phyloP scores from a whole-genome alignment of 2,888 invertebrate genomes.

The Pegoplata infirma region DNA sequence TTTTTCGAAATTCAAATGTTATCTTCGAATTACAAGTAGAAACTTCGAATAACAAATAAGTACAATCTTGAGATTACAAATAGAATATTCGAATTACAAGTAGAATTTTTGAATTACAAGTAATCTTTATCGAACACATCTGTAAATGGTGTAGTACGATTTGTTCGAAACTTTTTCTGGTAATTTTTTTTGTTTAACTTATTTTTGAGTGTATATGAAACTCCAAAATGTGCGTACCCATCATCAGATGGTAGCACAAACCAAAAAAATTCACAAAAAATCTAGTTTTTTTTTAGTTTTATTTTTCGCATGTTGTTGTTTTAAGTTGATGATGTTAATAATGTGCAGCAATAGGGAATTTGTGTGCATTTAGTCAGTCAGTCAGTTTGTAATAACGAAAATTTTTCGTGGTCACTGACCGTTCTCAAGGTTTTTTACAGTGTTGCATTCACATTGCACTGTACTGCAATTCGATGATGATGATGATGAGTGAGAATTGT shows the following conservation, averaged over 20 bases:
- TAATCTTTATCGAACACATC: too few relatives aligned
- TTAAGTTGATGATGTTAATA: constrained; percentile 40
- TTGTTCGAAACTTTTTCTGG: too few relatives aligned
- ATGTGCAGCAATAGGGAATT: constrained; percentile 71
- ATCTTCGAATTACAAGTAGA: too few relatives aligned
- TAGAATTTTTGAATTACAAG: too few relatives aligned
- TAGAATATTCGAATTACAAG: too few relatives aligned
- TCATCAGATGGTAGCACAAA: constrained; percentile 16
- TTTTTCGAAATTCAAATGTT: too few relatives aligned
- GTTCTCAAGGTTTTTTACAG: constrained; percentile 75
- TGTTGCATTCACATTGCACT: constrained; percentile 62
- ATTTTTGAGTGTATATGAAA: too few relatives aligned
- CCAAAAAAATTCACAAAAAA: constrained; percentile 32
- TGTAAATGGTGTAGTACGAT: too few relatives aligned
- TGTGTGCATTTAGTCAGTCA: constrained; percentile 70
- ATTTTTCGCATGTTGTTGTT: constrained; percentile 9
- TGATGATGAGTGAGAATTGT: not conserved
- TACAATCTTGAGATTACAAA: too few relatives aligned
- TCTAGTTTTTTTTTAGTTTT: constrained; percentile 11
- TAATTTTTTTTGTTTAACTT: too few relatives aligned
- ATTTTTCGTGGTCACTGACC: constrained; percentile 75
- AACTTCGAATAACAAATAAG: too few relatives aligned
- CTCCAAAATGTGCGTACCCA: constrained; percentile 44
- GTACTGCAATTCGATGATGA: too few relatives aligned
- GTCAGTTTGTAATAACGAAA: constrained; percentile 54